Conservation (phyloP, 2,888 invertebrate genomes). For the Spicauda simplicius region DNA sequence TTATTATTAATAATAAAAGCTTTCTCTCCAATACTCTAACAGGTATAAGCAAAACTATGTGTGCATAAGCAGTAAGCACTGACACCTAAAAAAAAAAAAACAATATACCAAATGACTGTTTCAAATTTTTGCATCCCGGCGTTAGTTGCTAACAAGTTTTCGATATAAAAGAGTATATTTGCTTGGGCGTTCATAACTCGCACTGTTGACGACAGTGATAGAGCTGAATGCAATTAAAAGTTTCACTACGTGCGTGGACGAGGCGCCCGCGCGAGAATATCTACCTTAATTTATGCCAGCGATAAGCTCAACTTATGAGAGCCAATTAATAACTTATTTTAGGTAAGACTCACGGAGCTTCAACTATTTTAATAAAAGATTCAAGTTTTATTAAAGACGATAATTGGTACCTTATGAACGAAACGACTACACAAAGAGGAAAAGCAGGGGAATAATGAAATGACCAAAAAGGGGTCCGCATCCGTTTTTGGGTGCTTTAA, state of each 20-base stretch:
- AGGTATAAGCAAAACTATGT: no score
- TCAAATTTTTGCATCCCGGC: constrained; percentile 39
- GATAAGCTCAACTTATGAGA: constrained; percentile 79
- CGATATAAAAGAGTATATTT: constrained; percentile 35
- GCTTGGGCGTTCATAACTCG: constrained; percentile 68
- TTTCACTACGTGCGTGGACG: constrained; percentile 83
- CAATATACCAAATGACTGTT: constrained; percentile 50
- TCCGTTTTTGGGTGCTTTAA: constrained; percentile 13
- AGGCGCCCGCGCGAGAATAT: constrained; percentile 65
- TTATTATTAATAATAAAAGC: neutral
- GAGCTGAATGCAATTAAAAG: constrained; percentile 84
- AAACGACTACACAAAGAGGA: constrained; percentile 2
- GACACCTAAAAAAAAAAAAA: neutral
- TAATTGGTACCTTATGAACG: constrained; percentile 19
- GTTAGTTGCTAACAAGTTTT: constrained; percentile 29
- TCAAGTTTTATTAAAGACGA: constrained; percentile 26
- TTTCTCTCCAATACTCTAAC: no score
- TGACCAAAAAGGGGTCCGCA: neutral
- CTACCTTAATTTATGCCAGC: constrained; percentile 80
- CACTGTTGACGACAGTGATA: constrained; percentile 78
- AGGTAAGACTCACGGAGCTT: constrained; percentile 65
- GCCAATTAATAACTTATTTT: constrained; percentile 81
- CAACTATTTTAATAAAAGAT: constrained; percentile 50
- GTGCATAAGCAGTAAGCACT: no score
- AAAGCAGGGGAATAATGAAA: neutral